Evolutionary conservation across 2,888 invertebrate genomes (phyloP).

Genomic region (Oscheius sp.): DNA sequence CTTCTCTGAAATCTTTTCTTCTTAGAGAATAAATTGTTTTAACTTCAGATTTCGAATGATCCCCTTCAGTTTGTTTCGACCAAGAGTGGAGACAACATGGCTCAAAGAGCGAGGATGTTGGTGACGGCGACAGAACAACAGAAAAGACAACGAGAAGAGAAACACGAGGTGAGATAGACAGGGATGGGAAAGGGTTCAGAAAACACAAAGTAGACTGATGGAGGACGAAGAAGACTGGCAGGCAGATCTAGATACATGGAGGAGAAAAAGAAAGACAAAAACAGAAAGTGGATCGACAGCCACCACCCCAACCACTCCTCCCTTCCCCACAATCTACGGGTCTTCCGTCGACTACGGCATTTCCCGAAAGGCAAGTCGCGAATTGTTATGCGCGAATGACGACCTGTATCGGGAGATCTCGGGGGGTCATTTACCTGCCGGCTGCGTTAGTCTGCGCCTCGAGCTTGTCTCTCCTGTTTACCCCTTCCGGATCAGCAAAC

Average conservation of each 20-base stretch:
- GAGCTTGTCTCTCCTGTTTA: constrained; percentile 20
- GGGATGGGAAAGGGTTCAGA: not conserved
- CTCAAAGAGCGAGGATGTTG: constrained; percentile 43
- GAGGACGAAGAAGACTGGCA: constrained; percentile 36
- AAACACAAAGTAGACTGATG: not conserved
- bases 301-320: constrained; percentile 9
- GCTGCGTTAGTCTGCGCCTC: constrained; percentile 9
- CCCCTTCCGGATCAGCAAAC: constrained; percentile 29
- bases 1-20: not conserved
- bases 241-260: constrained; percentile 52
- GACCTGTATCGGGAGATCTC: not conserved
- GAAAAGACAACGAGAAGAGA: constrained; percentile 39
- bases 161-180: constrained; percentile 9
- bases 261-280: constrained; percentile 41
- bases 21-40: not conserved
- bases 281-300: not conserved
- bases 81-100: constrained; percentile 36
- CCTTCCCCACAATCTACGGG: too few relatives aligned
- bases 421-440: constrained; percentile 13
- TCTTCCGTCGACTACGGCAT: constrained; percentile 9
- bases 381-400: not conserved
- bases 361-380: not conserved
- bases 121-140: constrained; percentile 47
- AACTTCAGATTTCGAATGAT: constrained; percentile 41
- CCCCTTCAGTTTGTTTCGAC: constrained; percentile 49